Percentiles rank a stretch among this genome's conserved stretches.
Evolutionary conservation across 2,797 vertebrate species (phyloP).

Genomic region (Rousettus madagascariensis): DNA sequence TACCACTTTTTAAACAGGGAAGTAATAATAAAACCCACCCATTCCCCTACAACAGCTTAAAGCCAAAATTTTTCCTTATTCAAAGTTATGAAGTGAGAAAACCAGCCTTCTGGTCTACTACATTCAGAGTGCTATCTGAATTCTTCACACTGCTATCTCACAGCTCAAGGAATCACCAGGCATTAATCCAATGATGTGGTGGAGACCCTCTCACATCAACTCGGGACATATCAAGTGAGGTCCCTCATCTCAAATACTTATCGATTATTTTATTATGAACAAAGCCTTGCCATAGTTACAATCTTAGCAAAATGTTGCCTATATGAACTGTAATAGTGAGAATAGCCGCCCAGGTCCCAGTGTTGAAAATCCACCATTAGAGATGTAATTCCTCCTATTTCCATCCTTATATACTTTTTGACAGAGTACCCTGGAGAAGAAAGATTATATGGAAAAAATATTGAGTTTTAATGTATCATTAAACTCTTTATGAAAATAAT

Average conservation of each 20-base stretch:
- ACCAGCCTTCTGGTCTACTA: not conserved
- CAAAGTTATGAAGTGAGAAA: slow-evolving; percentile 70
- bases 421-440: not conserved
- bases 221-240: not conserved
- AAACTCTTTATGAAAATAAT: not conserved
- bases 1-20: not conserved
- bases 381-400: not conserved
- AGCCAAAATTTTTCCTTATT: slow-evolving; percentile 45
- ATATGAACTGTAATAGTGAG: not conserved
- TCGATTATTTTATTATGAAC: not conserved
- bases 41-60: slow-evolving; percentile 44
- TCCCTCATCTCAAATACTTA: not conserved
- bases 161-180: not conserved
- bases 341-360: not conserved
- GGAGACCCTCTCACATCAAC: not conserved
- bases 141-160: not conserved
- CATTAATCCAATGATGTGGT: not conserved
- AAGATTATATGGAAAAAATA: not conserved
- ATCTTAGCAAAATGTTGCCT: not conserved
- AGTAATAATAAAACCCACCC: not conserved
- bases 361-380: not conserved
- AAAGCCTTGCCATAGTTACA: not conserved
- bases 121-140: not conserved
- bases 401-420: not conserved
- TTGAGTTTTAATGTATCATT: not conserved